Conservation (phyloP, 2,888 invertebrate genomes). For the Cryptosula pallasiana region DNA sequence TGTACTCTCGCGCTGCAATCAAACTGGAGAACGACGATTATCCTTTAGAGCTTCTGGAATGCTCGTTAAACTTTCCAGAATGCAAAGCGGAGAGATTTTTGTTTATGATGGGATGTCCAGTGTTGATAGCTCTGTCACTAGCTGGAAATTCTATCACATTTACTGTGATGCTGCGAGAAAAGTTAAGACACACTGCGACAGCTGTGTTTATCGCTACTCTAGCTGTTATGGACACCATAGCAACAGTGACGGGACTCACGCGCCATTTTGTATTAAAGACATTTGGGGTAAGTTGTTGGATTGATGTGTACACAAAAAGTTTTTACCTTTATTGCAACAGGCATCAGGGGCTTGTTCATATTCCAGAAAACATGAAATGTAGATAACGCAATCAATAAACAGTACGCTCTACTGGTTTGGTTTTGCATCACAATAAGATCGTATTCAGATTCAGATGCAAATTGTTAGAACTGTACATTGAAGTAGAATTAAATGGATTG, state of each 20-base stretch:
- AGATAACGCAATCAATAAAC: too few species aligned
- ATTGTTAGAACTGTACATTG: too few species aligned
- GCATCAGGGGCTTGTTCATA: too few species aligned
- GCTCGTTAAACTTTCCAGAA: background rate
- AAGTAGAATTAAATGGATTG: too few species aligned
- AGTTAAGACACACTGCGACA: constrained; percentile 12
- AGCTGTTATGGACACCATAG: background rate
- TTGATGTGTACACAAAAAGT: too few species aligned
- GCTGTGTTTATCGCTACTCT: background rate
- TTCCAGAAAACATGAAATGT: too few species aligned
- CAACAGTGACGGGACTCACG: background rate
- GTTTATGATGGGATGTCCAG: background rate
- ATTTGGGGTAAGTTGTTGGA: background rate
- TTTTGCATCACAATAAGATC: too few species aligned
- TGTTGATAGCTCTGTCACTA: background rate
- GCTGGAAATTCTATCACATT: background rate
- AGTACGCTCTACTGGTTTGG: too few species aligned
- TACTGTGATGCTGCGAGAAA: background rate
- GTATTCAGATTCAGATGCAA: too few species aligned
- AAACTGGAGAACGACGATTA: background rate
- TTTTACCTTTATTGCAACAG: too few species aligned
- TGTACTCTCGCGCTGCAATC: too few species aligned
- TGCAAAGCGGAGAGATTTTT: background rate
- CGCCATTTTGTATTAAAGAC: background rate
- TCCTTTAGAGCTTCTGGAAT: background rate